phyloP scores from a whole-genome alignment of 2,113 vertebrate genomes.

The Anarhynchus alexandrinus region DNA sequence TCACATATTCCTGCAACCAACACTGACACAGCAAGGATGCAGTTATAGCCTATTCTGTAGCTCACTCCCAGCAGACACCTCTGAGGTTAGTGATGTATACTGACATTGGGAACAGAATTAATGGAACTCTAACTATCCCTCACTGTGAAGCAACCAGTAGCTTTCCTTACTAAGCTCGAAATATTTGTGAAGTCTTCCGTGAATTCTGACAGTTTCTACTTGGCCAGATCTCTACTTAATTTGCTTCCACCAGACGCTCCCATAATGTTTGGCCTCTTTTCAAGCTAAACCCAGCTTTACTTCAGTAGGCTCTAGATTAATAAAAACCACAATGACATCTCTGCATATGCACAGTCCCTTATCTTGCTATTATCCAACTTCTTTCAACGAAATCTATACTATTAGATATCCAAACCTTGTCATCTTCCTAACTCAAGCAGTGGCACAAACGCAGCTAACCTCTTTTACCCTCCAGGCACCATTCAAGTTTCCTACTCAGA shows the following conservation, averaged over 20 bases:
- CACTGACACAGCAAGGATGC: not conserved
- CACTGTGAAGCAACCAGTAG: not conserved
- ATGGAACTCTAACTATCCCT: not conserved
- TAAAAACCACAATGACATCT: not conserved
- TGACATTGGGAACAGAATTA: not conserved
- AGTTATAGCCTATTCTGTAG: not conserved
- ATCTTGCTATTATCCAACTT: not conserved
- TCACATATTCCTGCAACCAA: not conserved
- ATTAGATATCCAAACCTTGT: not conserved
- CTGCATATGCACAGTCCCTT: not conserved
- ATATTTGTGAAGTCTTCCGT: not conserved
- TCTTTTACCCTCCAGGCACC: not conserved
- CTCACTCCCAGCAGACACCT: not conserved
- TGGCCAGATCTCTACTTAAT: not conserved
- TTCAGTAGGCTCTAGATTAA: not conserved
- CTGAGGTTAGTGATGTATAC: not conserved
- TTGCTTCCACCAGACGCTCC: not conserved
- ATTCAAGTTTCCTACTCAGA: not conserved
- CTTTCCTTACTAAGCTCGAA: not conserved
- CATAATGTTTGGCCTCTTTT: not conserved
- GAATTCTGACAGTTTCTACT: not conserved
- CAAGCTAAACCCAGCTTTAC: not conserved
- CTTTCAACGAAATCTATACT: not conserved
- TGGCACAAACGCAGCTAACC: not conserved
- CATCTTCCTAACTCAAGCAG: not conserved